phyloP scores from a whole-genome alignment of 2,113 vertebrate species.

The Dicentrarchus labrax region DNA sequence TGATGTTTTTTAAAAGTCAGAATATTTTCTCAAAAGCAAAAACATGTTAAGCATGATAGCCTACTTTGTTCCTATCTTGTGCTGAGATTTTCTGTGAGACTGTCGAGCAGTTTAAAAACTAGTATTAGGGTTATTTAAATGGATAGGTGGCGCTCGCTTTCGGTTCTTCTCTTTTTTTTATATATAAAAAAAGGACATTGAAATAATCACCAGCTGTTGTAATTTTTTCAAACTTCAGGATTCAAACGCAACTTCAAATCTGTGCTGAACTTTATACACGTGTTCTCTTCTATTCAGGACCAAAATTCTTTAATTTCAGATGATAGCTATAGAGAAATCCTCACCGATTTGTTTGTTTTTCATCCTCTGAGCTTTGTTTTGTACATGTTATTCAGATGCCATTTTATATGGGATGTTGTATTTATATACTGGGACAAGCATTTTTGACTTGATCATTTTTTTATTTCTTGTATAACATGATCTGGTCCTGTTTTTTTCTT shows the following conservation, averaged over 20 bases:
- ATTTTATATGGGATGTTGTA: slow-evolving; percentile 97
- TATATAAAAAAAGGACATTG: slow-evolving; percentile 81
- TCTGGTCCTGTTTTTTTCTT: slow-evolving; percentile 81
- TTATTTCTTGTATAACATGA: slow-evolving; percentile 81
- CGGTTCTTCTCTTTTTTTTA: slow-evolving; percentile 91
- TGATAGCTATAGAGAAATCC: slow-evolving; percentile 88
- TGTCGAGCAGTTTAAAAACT: slow-evolving; percentile 94
- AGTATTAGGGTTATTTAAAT: slow-evolving; percentile 97
- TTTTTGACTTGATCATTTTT: slow-evolving; percentile 86
- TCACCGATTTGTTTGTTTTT: slow-evolving; percentile 86
- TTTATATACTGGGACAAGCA: slow-evolving; percentile 99
- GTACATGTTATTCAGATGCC: slow-evolving; percentile 96
- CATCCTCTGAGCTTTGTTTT: slow-evolving; percentile 91
- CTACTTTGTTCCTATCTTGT: slow-evolving; percentile 93
- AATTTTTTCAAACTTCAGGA: slow-evolving; percentile 96
- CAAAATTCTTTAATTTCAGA: slow-evolving; percentile 95
- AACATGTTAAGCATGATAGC: slow-evolving; percentile 90
- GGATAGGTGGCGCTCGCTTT: slow-evolving; percentile 99
- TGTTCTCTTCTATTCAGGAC: slow-evolving; percentile 93
- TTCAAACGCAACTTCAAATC: slow-evolving; percentile 98
- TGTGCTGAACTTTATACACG: slow-evolving; percentile 96
- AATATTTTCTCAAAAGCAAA: slow-evolving; percentile 92
- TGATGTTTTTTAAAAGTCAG: slow-evolving; percentile 89
- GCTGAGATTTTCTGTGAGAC: slow-evolving; percentile 94
- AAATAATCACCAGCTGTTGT: slow-evolving; percentile 93